phyloP scores from a whole-genome alignment of 1,140 invertebrate species.

The Venustaconcha ellipsiformis region DNA sequence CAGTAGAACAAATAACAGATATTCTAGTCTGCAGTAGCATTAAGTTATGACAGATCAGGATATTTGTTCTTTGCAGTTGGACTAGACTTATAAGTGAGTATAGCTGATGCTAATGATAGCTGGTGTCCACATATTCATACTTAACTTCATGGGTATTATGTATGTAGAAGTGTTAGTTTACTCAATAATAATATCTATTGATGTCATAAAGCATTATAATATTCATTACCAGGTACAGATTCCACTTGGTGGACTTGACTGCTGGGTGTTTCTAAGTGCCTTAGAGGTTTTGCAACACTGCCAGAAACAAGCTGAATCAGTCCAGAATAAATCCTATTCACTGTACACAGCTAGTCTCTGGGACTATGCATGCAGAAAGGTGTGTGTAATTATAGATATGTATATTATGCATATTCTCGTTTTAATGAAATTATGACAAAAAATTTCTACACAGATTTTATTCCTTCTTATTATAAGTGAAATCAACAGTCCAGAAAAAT shows the following conservation, averaged over 20 bases:
- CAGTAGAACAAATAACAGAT: too few relatives aligned
- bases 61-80: too few relatives aligned
- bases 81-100: too few relatives aligned
- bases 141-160: background rate
- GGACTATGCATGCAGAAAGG: conserved; percentile 94
- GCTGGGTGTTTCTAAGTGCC: conserved; percentile 94
- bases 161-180: background rate
- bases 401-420: background rate
- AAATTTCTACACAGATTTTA: background rate
- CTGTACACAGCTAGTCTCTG: conserved; percentile 89
- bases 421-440: background rate
- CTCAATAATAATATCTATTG: background rate
- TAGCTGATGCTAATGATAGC: background rate
- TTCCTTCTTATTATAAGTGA: too few relatives aligned
- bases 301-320: conserved; percentile 58
- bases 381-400: conserved; percentile 58
- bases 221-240: conserved; percentile 67
- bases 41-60: too few relatives aligned
- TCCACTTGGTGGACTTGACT: conserved; percentile 86
- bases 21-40: too few relatives aligned
- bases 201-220: background rate
- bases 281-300: conserved; percentile 86
- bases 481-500: too few relatives aligned
- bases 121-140: background rate
- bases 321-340: conserved; percentile 77